Evolutionary conservation across 2,113 vertebrate genomes (phyloP).

Genomic region (Desmodus rotundus): DNA sequence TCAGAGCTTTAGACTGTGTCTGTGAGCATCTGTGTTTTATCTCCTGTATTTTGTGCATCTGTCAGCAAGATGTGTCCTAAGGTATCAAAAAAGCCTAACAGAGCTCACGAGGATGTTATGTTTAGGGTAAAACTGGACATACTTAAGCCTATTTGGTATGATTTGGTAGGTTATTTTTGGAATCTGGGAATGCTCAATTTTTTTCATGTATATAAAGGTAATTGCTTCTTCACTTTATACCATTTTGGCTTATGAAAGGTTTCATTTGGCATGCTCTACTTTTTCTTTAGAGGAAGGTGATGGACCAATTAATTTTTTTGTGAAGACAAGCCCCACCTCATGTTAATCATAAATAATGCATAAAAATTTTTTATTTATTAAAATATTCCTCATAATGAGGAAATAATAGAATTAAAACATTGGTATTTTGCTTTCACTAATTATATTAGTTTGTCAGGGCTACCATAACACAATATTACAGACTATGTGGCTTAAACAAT

Average conservation of each 20-base stretch:
- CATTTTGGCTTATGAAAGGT: background rate
- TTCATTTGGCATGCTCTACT: background rate
- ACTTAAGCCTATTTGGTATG: background rate
- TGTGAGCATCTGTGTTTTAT: background rate
- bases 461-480: background rate
- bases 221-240: background rate
- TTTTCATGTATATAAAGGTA: background rate
- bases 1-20: background rate
- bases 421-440: background rate
- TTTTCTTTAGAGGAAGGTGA: background rate
- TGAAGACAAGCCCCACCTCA: background rate
- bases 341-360: conserved; percentile 17
- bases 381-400: background rate
- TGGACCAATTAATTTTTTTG: background rate
- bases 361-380: background rate
- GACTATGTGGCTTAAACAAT: background rate
- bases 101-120: background rate
- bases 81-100: background rate
- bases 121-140: background rate
- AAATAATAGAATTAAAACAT: background rate
- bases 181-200: background rate
- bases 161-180: background rate
- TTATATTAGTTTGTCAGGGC: background rate
- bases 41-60: background rate
- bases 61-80: background rate